phyloP scores from a whole-genome alignment of 2,888 invertebrate genomes.

The Copidosoma aretas region DNA sequence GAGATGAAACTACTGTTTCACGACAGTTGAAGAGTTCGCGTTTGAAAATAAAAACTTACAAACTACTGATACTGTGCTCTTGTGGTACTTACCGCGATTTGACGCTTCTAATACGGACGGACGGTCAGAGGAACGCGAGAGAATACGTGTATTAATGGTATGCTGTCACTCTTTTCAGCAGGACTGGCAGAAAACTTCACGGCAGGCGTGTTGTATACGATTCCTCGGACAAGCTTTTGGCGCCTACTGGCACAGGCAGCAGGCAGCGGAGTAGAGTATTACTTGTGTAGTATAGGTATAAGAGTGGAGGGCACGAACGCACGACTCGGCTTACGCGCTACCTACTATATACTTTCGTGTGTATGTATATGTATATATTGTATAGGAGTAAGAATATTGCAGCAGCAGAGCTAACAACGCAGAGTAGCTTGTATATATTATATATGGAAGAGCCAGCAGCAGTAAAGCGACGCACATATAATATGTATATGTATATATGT shows the following conservation, averaged over 20 bases:
- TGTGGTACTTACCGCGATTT: no score
- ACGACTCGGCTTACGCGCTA: not conserved
- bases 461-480: conserved; percentile 40
- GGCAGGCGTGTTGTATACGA: no score
- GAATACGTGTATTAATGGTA: no score
- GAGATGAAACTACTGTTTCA: not conserved
- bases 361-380: not conserved
- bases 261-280: not conserved
- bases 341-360: not conserved
- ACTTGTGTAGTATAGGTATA: not conserved
- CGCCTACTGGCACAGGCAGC: not conserved
- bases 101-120: not conserved
- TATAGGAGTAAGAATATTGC: not conserved
- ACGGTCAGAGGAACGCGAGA: not conserved
- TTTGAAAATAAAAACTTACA: not conserved
- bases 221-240: not conserved
- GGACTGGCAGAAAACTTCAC: no score
- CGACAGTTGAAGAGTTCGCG: not conserved
- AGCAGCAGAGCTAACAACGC: conserved; percentile 16
- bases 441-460: conserved; percentile 19
- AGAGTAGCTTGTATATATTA: no score
- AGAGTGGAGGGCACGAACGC: not conserved
- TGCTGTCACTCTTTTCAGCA: no score
- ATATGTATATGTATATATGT: no score
- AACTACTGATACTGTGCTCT: no score